Percentiles rank a stretch among this genome's conserved stretches.
These are phyloP conservation scores for Cylloceria caligata DNA, from an alignment of 2,888 invertebrate genomes.

Conservation along the genomic window DNA sequence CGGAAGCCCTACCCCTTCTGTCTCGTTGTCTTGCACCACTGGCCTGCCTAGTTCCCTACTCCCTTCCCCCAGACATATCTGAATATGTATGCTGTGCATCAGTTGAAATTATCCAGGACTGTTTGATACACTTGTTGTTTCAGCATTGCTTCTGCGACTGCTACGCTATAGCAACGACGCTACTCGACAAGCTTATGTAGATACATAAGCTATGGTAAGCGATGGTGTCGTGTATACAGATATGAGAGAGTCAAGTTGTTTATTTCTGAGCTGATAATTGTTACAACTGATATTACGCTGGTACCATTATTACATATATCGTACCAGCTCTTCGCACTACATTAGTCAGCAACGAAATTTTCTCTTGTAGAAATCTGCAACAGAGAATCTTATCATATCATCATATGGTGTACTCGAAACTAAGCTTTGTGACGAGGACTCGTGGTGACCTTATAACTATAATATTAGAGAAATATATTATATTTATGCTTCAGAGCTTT, in stretches of 20 bases:
- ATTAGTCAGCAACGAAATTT: too few species aligned
- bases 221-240: conserved; percentile 1
- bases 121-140: conserved; percentile 36
- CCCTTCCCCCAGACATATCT: neutral
- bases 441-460: too few species aligned
- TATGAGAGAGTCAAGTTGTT: neutral
- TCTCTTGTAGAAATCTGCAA: too few species aligned
- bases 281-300: too few species aligned
- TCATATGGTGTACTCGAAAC: too few species aligned
- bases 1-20: neutral
- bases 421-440: too few species aligned
- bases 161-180: neutral
- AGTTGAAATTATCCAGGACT: conserved; percentile 25
- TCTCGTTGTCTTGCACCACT: conserved; percentile 23
- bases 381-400: too few species aligned
- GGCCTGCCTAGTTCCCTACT: too few species aligned
- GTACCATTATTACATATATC: too few species aligned
- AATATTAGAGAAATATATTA: too few species aligned
- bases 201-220: too few species aligned
- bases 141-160: conserved; percentile 1
- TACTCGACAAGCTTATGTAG: conserved; percentile 1
- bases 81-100: conserved; percentile 48
- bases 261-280: neutral
- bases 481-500: neutral
- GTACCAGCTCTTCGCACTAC: too few species aligned